These are phyloP conservation scores for Caenorhabditis afra DNA, from an alignment of 2,888 invertebrate species.

Conservation along the genomic window DNA sequence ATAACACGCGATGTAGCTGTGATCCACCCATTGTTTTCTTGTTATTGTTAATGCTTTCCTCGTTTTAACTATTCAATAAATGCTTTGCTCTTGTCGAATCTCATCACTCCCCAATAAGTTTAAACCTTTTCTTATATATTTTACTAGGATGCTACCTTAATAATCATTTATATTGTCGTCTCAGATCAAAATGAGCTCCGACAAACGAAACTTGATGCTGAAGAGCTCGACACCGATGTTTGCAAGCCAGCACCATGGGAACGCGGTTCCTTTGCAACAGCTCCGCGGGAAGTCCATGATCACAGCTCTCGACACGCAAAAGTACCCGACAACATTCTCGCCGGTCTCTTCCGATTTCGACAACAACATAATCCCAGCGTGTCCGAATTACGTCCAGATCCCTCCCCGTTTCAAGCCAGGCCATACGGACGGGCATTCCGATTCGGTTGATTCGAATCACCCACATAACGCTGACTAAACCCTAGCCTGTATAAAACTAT, in stretches of 20 bases:
- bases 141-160: too few relatives aligned
- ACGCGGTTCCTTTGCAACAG: constrained; percentile 17
- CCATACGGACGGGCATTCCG: too few relatives aligned
- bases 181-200: constrained; percentile 22
- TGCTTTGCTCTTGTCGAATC: not conserved
- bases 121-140: too few relatives aligned
- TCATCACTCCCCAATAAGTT: too few relatives aligned
- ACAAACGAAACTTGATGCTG: constrained; percentile 56
- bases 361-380: constrained; percentile 32
- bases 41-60: constrained; percentile 26
- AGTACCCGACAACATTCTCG: constrained; percentile 42
- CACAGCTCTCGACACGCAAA: constrained; percentile 38
- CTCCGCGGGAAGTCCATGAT: constrained; percentile 40
- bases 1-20: not conserved
- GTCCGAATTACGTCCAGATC: too few relatives aligned
- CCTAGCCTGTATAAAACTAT: too few relatives aligned
- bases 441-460: not conserved
- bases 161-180: not conserved
- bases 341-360: constrained; percentile 47
- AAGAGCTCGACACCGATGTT: constrained; percentile 24
- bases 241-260: constrained; percentile 14
- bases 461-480: not conserved
- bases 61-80: constrained; percentile 1
- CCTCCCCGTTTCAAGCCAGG: too few relatives aligned
- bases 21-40: too few relatives aligned